Evolutionary conservation across 2,797 vertebrate genomes (phyloP).

Genomic region (Cyprinodon diabolis): DNA sequence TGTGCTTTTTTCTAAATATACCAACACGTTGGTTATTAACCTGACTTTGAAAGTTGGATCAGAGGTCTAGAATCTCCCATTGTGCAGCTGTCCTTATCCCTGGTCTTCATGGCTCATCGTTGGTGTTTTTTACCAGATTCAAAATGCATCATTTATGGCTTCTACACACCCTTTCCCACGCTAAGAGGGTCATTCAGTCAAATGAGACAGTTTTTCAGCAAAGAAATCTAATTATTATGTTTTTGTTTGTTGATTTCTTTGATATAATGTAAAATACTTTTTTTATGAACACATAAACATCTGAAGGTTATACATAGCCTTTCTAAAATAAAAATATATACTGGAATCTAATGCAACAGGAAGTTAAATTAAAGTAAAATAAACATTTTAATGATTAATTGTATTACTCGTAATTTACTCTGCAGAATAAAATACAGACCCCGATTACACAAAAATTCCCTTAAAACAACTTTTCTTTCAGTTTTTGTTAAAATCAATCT

Average conservation of each 20-base stretch:
- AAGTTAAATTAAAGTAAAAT: not conserved
- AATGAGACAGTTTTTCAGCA: not conserved
- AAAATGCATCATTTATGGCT: not conserved
- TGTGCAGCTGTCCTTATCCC: not conserved
- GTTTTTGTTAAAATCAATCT: too few species aligned
- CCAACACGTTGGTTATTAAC: not conserved
- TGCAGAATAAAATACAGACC: not conserved
- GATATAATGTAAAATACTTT: too few species aligned
- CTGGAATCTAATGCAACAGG: not conserved
- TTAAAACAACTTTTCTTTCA: too few species aligned
- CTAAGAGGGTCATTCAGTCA: not conserved
- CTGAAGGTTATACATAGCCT: too few species aligned
- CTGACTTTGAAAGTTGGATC: not conserved
- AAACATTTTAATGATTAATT: not conserved
- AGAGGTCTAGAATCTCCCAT: not conserved
- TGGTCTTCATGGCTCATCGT: not conserved
- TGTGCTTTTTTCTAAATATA: constrained; percentile 27
- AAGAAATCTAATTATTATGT: too few species aligned
- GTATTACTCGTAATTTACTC: not conserved
- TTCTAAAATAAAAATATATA: not conserved
- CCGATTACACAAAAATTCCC: too few species aligned
- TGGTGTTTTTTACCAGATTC: not conserved
- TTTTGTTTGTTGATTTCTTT: too few species aligned
- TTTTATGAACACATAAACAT: not conserved
- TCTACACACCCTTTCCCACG: not conserved